Evolutionary conservation across 2,888 invertebrate genomes (phyloP), one percentile per base, ranked within the genome.

Genomic region (Branchipolynoe longqiensis): DNA sequence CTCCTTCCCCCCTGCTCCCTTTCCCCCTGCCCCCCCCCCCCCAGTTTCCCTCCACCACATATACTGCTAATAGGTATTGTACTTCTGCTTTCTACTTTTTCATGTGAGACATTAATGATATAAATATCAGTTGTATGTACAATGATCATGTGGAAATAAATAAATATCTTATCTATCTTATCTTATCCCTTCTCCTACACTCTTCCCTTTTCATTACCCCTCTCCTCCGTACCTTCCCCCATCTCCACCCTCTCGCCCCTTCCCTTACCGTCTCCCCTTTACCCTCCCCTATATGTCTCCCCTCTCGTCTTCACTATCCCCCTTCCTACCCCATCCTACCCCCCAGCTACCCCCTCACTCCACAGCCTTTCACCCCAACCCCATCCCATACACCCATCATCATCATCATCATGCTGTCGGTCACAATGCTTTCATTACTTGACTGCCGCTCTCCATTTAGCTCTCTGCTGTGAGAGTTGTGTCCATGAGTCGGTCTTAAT

Each of bases 151-250:
- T n/a, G n/a, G n/a, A n/a, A n/a, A n/a, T n/a, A n/a, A n/a, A n/a
- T n/a, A n/a, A n/a, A n/a, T n/a, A n/a, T n/a, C n/a, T n/a, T n/a
- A n/a, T n/a, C n/a, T n/a, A n/a, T n/a, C n/a, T n/a, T n/a, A n/a
- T n/a, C n/a, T n/a, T n/a, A 62, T 62, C 62, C 31, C 25, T n/a
- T 62, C 62, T 62, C n/a, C 62, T 31, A 8, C n/a, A 25, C 62
- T n/a, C 62, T 31, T 62, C 31, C 62, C 62, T 62, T n/a, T 31
- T 14, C 31, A 14, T 31, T 62, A n/a, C 6, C 31, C 62, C n/a
- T 62, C 62, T n/a, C n/a, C 31, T 62, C 62, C 31, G 12, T 33
- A n/a, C 36, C 74, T 38, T 41, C 1, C 2, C 41, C 18, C 1
- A n/a, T 25, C 0, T 6, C 33, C 33, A 14, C 74, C 74, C 18